Conservation (phyloP, 2,113 vertebrate species). For the human region GRCh38 chr7:68818501-68819000, state of each 20-base stretch:
- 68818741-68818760: not conserved
- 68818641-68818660: not conserved
- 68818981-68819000: not conserved
- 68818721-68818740: not conserved
- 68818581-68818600: not conserved
- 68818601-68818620: not conserved
- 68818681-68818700: not conserved
- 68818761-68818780: not conserved
- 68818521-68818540: not conserved
- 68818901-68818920: not conserved
- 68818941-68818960: not conserved
- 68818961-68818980: not conserved
- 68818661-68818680: not conserved
- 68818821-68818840: not conserved
- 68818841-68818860: not conserved
- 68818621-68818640: not conserved
- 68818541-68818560: not conserved
- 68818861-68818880: not conserved
- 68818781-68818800: not conserved
- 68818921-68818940: not conserved
- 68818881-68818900: not conserved
- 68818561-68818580: not conserved
- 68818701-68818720: not conserved
- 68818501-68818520: not conserved
- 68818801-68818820: not conserved